Conservation (phyloP, 2,888 invertebrate species). For the Hoplodrina ambigua region DNA sequence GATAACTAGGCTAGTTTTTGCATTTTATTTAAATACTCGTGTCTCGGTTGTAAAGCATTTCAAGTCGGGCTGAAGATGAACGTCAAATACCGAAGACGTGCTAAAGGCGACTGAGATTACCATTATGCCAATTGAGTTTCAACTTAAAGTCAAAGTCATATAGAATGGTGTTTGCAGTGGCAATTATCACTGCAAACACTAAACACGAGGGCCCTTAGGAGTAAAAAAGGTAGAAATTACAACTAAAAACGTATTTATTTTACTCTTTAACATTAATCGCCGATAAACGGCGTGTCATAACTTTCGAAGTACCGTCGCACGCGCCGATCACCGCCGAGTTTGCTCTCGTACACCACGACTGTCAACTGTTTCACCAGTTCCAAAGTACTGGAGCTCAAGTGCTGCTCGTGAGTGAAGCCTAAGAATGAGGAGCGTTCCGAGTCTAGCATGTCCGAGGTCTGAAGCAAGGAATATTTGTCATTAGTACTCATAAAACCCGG, state of each 20-base stretch:
- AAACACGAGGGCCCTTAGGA: too few relatives aligned
- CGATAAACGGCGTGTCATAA: slow-evolving; percentile 79
- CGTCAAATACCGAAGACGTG: too few relatives aligned
- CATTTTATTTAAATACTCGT: too few relatives aligned
- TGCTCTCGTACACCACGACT: slow-evolving; percentile 66
- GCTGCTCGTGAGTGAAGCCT: slow-evolving; percentile 75
- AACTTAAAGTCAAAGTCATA: too few relatives aligned
- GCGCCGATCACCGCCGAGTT: slow-evolving; percentile 76
- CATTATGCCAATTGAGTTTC: too few relatives aligned
- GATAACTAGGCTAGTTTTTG: too few relatives aligned
- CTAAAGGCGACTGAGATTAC: too few relatives aligned
- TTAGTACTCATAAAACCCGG: too few relatives aligned
- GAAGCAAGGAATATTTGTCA: slow-evolving; percentile 21
- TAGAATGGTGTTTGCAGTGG: too few relatives aligned
- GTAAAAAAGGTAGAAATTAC: background rate
- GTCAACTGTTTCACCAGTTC: slow-evolving; percentile 75
- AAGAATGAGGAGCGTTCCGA: slow-evolving; percentile 78
- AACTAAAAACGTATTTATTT: slow-evolving; percentile 43
- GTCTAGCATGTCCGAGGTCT: slow-evolving; percentile 75
- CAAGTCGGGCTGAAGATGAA: too few relatives aligned
- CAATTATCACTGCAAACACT: too few relatives aligned
- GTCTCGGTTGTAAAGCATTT: too few relatives aligned
- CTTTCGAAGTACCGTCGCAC: slow-evolving; percentile 80
- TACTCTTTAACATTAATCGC: slow-evolving; percentile 30
- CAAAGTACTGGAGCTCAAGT: slow-evolving; percentile 70